Conservation (phyloP, 2,113 vertebrate genomes). For the Taxidea taxus region DNA sequence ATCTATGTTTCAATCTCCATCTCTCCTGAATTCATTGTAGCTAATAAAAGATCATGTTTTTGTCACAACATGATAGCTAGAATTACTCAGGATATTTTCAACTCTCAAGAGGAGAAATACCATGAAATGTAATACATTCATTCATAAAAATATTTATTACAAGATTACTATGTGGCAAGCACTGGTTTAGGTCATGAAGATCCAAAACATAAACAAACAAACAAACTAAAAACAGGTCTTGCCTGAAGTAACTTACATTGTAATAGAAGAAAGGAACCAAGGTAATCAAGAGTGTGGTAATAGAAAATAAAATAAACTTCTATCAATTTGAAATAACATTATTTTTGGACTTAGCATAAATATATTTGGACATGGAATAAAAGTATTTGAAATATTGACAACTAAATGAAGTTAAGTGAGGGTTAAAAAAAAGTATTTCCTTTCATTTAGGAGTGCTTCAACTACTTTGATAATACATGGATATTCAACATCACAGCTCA, state of each 20-base stretch:
- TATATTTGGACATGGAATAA: neutral
- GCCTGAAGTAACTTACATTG: neutral
- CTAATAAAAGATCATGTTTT: neutral
- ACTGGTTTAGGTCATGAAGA: neutral
- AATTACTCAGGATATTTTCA: neutral
- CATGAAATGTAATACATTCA: neutral
- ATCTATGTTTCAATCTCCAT: neutral
- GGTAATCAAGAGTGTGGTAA: neutral
- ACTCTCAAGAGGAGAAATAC: neutral
- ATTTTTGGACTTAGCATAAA: neutral
- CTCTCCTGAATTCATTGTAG: neutral
- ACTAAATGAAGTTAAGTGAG: neutral
- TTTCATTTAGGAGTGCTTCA: neutral
- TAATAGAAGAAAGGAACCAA: neutral
- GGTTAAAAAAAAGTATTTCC: neutral
- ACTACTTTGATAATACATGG: neutral
- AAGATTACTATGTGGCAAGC: neutral
- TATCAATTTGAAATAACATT: neutral
- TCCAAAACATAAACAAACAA: neutral
- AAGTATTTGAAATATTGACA: neutral
- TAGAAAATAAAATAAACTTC: neutral
- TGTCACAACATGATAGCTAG: neutral
- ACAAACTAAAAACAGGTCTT: neutral
- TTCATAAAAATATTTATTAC: neutral
- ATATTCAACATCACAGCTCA: slow-evolving; percentile 38